Evolutionary conservation across 2,797 vertebrate genomes (phyloP).

Genomic region (Characodon lateralis): DNA sequence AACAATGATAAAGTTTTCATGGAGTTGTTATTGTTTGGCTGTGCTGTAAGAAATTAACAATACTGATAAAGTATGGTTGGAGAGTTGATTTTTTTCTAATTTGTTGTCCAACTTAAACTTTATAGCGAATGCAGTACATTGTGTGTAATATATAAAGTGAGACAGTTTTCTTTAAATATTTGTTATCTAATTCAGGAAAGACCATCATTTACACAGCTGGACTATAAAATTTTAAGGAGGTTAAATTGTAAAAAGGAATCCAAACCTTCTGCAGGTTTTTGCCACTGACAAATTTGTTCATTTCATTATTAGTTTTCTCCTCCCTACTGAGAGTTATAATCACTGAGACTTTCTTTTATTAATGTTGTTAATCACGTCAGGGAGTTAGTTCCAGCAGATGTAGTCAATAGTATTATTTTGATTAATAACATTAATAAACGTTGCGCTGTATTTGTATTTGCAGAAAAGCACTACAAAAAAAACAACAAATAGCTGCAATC

Average conservation of each 20-base stretch:
- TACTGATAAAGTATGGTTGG: not conserved
- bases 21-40: not conserved
- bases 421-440: not conserved
- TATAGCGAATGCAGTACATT: not conserved
- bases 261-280: slow-evolving; percentile 29
- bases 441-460: not conserved
- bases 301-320: not conserved
- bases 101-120: not conserved
- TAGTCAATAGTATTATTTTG: not conserved
- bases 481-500: too few relatives aligned
- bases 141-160: not conserved
- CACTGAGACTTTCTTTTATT: not conserved
- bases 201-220: slow-evolving; percentile 32
- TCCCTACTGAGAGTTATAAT: not conserved
- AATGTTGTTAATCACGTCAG: not conserved
- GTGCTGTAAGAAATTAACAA: not conserved
- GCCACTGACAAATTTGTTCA: not conserved
- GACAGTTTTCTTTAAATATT: slow-evolving; percentile 3
- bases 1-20: slow-evolving; percentile 25
- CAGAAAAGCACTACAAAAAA: not conserved
- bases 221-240: slow-evolving; percentile 38
- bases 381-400: not conserved
- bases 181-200: slow-evolving; percentile 9
- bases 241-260: slow-evolving; percentile 6
- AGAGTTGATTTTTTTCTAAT: not conserved